Evolutionary conservation across 2,113 vertebrate genomes (phyloP).

Genomic region (Ptyas mucosa): DNA sequence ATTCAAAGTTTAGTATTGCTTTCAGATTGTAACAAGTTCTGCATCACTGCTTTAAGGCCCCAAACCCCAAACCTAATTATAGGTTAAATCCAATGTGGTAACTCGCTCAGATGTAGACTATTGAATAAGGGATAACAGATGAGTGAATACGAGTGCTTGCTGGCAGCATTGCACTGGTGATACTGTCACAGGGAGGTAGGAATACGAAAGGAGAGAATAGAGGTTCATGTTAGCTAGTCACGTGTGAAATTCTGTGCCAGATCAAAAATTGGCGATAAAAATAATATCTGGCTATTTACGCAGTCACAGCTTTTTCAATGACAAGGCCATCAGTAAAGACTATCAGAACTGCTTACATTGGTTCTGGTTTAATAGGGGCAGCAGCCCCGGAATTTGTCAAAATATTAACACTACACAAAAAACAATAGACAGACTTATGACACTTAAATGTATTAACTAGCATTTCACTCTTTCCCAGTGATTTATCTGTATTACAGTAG

Average conservation of each 20-base stretch:
- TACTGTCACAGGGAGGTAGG: neutral
- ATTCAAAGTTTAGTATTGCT: neutral
- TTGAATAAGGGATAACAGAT: neutral
- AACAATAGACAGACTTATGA: neutral
- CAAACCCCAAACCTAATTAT: neutral
- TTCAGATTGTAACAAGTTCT: neutral
- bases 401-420: conserved; percentile 9
- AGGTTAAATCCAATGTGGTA: neutral
- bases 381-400: conserved; percentile 3
- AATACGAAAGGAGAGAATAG: neutral
- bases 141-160: neutral
- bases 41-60: neutral
- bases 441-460: conserved; percentile 13
- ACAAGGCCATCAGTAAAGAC: conserved; percentile 13
- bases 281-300: neutral
- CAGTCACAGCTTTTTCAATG: conserved; percentile 15
- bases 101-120: neutral
- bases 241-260: neutral
- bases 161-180: neutral
- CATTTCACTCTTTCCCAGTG: neutral
- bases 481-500: conserved; percentile 2
- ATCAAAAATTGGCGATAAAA: neutral
- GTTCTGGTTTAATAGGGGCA: conserved; percentile 4
- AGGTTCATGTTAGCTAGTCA: neutral
- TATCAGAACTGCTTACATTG: conserved; percentile 5